Base-by-base conservation (phyloP, 2,888 invertebrate species). In the Salticus scenicus region DNA sequence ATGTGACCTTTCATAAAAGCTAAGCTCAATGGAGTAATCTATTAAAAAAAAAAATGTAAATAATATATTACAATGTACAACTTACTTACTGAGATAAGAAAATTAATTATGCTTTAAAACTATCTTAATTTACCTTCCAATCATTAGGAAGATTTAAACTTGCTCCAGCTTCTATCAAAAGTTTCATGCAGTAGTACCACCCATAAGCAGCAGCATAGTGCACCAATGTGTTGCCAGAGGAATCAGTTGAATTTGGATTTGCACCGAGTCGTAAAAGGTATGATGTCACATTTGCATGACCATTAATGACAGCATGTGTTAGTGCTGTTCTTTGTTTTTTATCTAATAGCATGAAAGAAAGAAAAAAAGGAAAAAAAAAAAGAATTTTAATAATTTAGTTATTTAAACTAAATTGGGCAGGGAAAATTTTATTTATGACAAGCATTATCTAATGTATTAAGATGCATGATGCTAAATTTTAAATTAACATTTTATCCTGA, bases 161-260 rank as follows among this genome's bases (percentile, higher is more conserved):
- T 37, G 92, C 92, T 12, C 90, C 90, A 30, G 90, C 90, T 87
- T 92, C 91, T 20, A 92, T 89, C 20, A 93, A 90, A 10, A 92
- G 88, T 87, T 92, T 91, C 31, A 92, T 89, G 80, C 91, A 91
- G 88, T 91, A 92, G 89, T 92, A 91, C 92, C 93, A 93, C 24
- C 93, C 93, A 89, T 93, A 93, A 0, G 92, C 92, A 69, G 92
- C 91, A 1, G 93, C 93, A 89, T 93, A 93, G 89, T 93, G 93
- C 0, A 92, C 90, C 1, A 92, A 89, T 0, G 92, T 90, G 89
- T 93, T 93, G 41, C 92, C 92, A 10, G 93, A 93, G 31, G 91
- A 91, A 88, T 93, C 93, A 0, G 90, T 90, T 7, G 90, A 89
- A 87, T 92, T 90, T 0, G 92, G 91, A 89, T 92, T 91, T 1